A percentile compares a stretch with the other conserved stretches of the same genome.
Evolutionary conservation across 2,888 invertebrate species (phyloP).

Genomic region (Bruchidius siliquastri): DNA sequence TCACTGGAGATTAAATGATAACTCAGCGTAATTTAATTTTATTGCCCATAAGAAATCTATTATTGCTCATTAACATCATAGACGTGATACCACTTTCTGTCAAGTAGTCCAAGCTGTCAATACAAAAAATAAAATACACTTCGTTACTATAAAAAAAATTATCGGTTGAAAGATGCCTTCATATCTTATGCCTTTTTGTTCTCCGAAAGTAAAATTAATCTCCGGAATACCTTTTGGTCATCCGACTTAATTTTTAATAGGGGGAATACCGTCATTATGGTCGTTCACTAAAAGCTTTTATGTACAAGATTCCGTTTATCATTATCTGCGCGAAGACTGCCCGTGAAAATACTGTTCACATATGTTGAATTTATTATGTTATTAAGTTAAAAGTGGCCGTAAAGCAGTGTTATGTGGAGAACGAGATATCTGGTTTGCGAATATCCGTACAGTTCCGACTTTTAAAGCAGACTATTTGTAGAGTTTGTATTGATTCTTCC

Average conservation of each 20-base stretch:
- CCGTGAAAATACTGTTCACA: conserved; percentile 43
- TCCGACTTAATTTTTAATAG: not conserved
- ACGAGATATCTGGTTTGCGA: conserved; percentile 33
- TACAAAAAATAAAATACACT: not conserved
- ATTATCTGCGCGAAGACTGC: conserved; percentile 28
- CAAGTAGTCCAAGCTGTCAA: too few relatives aligned
- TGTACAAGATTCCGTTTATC: conserved; percentile 31
- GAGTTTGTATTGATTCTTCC: too few relatives aligned
- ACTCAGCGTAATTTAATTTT: too few relatives aligned
- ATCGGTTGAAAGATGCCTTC: not conserved
- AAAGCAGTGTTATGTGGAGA: conserved; percentile 35
- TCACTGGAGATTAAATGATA: too few relatives aligned
- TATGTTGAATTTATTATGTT: conserved; percentile 47
- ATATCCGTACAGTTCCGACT: conserved; percentile 11
- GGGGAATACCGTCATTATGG: not conserved
- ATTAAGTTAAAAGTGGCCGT: conserved; percentile 43
- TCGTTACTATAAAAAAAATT: not conserved
- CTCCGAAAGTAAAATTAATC: not conserved
- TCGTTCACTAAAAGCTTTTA: conserved; percentile 35
- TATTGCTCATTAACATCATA: too few relatives aligned
- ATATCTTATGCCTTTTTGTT: not conserved
- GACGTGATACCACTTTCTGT: too few relatives aligned
- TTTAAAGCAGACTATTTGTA: too few relatives aligned
- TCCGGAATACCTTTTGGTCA: not conserved
- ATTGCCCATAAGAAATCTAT: too few relatives aligned